Base-by-base conservation (phyloP, 2,797 vertebrate species). In the Tokudaia muenninki region DNA sequence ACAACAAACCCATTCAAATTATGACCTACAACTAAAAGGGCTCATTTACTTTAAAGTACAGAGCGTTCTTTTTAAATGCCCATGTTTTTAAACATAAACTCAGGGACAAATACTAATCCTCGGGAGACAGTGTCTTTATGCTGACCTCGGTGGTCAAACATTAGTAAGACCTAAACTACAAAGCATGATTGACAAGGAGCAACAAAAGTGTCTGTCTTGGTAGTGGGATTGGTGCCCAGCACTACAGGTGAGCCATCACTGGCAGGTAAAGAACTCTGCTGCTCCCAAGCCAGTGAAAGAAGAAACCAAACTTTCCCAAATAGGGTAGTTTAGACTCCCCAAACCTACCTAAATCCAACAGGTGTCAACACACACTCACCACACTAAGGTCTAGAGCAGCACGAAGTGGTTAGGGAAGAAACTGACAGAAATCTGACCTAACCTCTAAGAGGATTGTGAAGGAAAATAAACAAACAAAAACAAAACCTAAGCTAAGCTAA, bases 291-390 rank as follows among this genome's bases (percentile, higher is more conserved):
- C 26, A 84, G 82, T 6, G 31, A 65, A 84, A 61, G 29, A 59
- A 37, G 50, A 79, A 52, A 52, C 37, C 94, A 44, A 96, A 98
- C 94, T 98, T 97, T 96, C 86, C 95, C 96, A 90, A 94, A 92
- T 47, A 95, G 79, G 93, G 91, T 79, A 19, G 94, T 14, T 94
- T 31, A 41, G 13, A 94, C 83, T 87, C 13, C 87, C 87, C 47
- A 47, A 31, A 91, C 91, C 47, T 41, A 29, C 77, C 83, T 87
- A 94, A 75, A 94, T 50, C 83, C 96, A 97, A 97, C 98, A 98
- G 97, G 98, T 98, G 97, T 96, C 96, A 88, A 91, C 88, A 79
- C 61, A 77, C 26, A 47, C 12, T 92, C 86, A 29, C n/a, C 93
- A 59, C 70, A n/a, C 84, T 80, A 9, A 70, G 82, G 81, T 70